phyloP scores from a whole-genome alignment of 2,888 invertebrate genomes.

The Leptogaster cylindrica region DNA sequence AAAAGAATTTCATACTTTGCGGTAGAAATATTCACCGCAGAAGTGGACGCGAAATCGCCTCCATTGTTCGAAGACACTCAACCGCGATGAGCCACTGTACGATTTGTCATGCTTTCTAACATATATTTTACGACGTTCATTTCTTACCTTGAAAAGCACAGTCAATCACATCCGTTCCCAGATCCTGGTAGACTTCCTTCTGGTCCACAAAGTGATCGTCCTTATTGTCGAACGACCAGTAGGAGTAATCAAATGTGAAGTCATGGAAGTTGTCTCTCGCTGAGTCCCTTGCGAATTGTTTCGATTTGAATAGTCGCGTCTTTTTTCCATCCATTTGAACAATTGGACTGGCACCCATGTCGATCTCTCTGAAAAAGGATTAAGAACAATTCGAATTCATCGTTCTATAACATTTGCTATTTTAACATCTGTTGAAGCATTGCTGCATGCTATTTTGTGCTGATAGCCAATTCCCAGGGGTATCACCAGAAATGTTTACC shows the following conservation, averaged over 20 bases:
- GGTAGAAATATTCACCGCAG: conserved; percentile 1
- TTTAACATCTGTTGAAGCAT: too few relatives aligned
- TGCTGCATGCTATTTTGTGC: too few relatives aligned
- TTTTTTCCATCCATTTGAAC: conserved; percentile 86
- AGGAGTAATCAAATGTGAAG: conserved; percentile 89
- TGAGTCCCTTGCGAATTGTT: conserved; percentile 61
- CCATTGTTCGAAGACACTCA: conserved; percentile 1
- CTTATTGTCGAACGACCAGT: conserved; percentile 79
- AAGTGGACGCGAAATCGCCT: neutral
- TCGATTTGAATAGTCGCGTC: conserved; percentile 77
- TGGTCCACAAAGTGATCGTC: conserved; percentile 80
- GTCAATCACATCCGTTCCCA: conserved; percentile 76
- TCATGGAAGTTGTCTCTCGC: conserved; percentile 74
- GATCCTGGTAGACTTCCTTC: conserved; percentile 77
- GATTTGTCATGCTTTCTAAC: conserved; percentile 2
- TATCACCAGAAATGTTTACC: too few relatives aligned
- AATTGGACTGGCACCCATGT: conserved; percentile 82
- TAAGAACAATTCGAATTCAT: too few relatives aligned
- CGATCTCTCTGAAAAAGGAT: conserved; percentile 78
- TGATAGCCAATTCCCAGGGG: too few relatives aligned
- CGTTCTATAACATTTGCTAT: too few relatives aligned
- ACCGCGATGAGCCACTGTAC: neutral
- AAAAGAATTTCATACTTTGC: neutral
- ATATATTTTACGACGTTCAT: neutral
- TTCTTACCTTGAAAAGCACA: conserved; percentile 75